Base-by-base conservation (phyloP, 2,888 invertebrate species). In the Yponomeuta malinellus region DNA sequence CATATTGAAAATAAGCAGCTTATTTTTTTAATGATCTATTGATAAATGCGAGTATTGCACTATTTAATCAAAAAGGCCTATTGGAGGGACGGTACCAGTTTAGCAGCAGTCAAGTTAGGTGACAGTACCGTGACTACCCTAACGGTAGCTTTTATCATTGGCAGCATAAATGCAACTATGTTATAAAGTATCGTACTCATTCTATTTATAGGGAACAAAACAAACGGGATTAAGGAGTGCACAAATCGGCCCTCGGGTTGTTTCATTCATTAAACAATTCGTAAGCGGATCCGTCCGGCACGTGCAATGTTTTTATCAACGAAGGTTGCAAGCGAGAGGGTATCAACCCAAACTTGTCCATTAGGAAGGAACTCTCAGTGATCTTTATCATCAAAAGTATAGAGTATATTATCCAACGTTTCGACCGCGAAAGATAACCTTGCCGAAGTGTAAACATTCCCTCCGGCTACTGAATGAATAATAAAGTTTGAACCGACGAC, bases 241-340 rank as follows among this genome's bases (percentile, higher is more conserved):
- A 72, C 73, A 74, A 72, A 74, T 74, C 74, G 76, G 74, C 77
- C 75, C 78, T 74, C 71, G 76, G 52, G 43, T 65, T 76, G 78
- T 84, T 87, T 86, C 85, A 86, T 87, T 85, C 70, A 70, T 85
- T 88, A 86, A 87, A 85, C 83, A 84, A 83, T 81, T 81, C 85
- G 85, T 86, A 85, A 87, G 87, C 87, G 84, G 87, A 84, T 86
- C 82, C 81, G 83, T 86, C 82, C 81, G 83, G 85, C 89, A 89
- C 89, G 90, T 88, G 90, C 88, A 86, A 78, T 85, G 88, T 88
- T 89, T 89, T 86, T 88, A 85, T 89, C 85, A 85, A 79, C 83
- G 82, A 78, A 75, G 23, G 63, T 63, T 63, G 63, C 52, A 59
- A 15, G 12, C 52, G 71, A 70, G 78, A 76, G 78, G 74, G 75